These are phyloP conservation scores for Dascillus cervinus DNA, from an alignment of 2,888 invertebrate genomes.

Conservation along the genomic window DNA sequence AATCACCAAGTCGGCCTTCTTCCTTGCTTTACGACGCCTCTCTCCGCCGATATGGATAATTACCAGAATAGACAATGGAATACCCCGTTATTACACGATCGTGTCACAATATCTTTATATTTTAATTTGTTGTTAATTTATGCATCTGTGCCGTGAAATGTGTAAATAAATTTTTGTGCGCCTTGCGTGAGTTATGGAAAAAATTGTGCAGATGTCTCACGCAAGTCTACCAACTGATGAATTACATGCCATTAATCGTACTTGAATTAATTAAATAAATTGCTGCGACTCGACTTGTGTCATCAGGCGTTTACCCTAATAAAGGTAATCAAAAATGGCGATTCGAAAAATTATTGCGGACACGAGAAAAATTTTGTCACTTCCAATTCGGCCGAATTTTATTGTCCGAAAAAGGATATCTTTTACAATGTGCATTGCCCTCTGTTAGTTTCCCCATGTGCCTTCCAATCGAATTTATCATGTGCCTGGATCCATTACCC, in stretches of 20 bases:
- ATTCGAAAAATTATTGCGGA: too few species aligned
- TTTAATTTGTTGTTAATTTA: constrained; percentile 38
- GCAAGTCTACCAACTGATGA: too few species aligned
- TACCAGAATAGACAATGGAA: constrained; percentile 19
- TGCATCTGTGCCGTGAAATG: too few species aligned
- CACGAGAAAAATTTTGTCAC: constrained; percentile 12
- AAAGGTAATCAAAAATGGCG: too few species aligned
- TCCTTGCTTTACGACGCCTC: constrained; percentile 16
- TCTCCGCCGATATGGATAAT: constrained; percentile 25
- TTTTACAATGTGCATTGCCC: constrained; percentile 18
- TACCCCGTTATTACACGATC: constrained; percentile 16
- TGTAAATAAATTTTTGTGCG: too few species aligned
- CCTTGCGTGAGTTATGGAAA: too few species aligned
- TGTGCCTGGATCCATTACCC: constrained; percentile 29
- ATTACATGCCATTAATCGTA: too few species aligned
- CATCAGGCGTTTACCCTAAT: too few species aligned
- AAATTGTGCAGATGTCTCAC: too few species aligned
- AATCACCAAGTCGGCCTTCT: constrained; percentile 15
- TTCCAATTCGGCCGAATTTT: constrained; percentile 11
- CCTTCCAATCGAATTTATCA: constrained; percentile 32
- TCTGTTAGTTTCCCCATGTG: constrained; percentile 17
- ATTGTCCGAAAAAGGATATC: constrained; percentile 12
- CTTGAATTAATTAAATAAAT: too few species aligned
- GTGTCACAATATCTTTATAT: constrained; percentile 25
- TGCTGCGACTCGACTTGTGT: too few species aligned